These are phyloP conservation scores for Pseudomyrmex cubaensis DNA, from an alignment of 1,140 invertebrate species.

Conservation along the genomic window DNA sequence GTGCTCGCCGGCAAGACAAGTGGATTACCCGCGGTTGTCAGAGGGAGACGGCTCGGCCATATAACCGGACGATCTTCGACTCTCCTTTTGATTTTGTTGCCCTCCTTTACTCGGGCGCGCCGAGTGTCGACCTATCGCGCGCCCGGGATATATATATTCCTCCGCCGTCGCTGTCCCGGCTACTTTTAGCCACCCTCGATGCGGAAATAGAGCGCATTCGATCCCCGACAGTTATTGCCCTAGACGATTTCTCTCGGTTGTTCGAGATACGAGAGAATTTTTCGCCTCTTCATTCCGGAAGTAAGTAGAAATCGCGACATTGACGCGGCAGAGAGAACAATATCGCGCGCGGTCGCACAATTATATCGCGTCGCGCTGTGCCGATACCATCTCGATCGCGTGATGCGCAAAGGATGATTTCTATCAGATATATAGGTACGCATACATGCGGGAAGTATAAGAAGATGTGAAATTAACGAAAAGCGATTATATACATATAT, in stretches of 20 bases:
- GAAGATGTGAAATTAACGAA: too few relatives aligned
- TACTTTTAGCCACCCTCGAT: conserved; percentile 58
- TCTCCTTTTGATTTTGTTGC: conserved; percentile 69
- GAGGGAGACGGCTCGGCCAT: conserved; percentile 44
- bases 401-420: too few relatives aligned
- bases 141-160: conserved; percentile 18
- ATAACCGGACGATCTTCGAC: conserved; percentile 71
- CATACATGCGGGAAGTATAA: too few relatives aligned
- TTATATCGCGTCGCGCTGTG: neutral
- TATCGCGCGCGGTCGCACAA: conserved; percentile 8
- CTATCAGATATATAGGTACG: too few relatives aligned
- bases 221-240: conserved; percentile 61
- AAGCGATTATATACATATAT: too few relatives aligned
- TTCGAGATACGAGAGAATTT: neutral
- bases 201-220: conserved; percentile 27
- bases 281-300: neutral
- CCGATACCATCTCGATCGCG: too few relatives aligned
- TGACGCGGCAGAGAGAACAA: neutral
- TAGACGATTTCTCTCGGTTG: conserved; percentile 64
- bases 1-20: conserved; percentile 70
- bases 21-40: conserved; percentile 70
- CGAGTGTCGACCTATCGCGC: conserved; percentile 52
- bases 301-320: conserved; percentile 38
- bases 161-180: conserved; percentile 48
- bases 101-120: conserved; percentile 15